Base-by-base conservation (phyloP, 2,888 invertebrate genomes). In the Ecliptopera silaceata region DNA sequence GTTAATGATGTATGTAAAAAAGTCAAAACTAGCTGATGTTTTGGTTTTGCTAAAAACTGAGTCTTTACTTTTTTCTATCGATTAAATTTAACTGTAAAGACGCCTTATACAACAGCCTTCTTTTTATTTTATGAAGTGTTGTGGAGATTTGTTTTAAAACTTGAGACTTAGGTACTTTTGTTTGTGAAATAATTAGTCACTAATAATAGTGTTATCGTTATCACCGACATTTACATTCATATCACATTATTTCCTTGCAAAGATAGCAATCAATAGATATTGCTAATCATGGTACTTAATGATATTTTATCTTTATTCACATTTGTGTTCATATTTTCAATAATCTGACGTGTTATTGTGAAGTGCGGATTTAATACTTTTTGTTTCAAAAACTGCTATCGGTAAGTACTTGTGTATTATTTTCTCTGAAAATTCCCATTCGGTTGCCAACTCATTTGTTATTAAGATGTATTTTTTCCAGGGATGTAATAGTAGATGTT, bases 201-300 rank as follows among this genome's bases (percentile, higher is more conserved):
- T 15, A 44, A n/a, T 6, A 17, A 29, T 52, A 47, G 46, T 53
- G 39, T 61, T 61, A 64, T 61, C 64, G 39, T 59, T 61, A 64
- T 61, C 64, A 29, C 6, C 4, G 31, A 34, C 15, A 39, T 56
- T 61, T 59, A 59, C 52, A 47, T 52, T 53, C 34, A 20, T 64
- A 64, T 64, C 64, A 38, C 15, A 64, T 67, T 68, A 79, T 80
- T 86, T 87, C 81, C 80, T 75, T 62, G 72, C 75, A 70, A 71
- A 77, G 86, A 87, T 88, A 86, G 70, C 61, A 79, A 83, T 84
- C 79, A 69, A 75, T 75, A 75, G 79, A 85, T 85, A 79, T 11
- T 66, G 64, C 56, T 75, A 77, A 77, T 79, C 75, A 68, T 70
- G 68, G 74, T 70, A n/a, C n/a, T n/a, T n/a, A 69, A 70, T 71